Base-by-base conservation (phyloP, 2,797 vertebrate species). In the Helarctos malayanus region DNA sequence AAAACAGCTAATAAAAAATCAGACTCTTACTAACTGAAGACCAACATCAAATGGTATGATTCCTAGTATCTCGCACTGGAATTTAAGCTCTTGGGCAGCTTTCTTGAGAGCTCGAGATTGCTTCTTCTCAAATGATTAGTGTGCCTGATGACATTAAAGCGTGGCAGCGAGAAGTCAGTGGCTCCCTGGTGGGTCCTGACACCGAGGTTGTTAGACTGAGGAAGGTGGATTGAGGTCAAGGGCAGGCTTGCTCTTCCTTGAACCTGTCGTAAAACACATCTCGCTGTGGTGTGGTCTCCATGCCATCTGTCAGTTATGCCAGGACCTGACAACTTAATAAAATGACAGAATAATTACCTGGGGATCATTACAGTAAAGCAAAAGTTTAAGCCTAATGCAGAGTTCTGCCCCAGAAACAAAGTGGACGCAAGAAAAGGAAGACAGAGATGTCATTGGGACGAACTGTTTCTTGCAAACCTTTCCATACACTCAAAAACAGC, bases 81-180 rank as follows among this genome's bases (percentile, higher is more conserved):
- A 83, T 75, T 75, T 94, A 82, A 94, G 41, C 49, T 59, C 25
- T 47, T n/a, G 47, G 59, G 49, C 52, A 83, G 32, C 27, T 97
- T 94, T 86, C 59, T 41, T 47, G 38, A 91, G 29, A 86, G 2
- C 9, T 14, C 54, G 19, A 61, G 7, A 47, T 32, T 80, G n/a
- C 41, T 83, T 86, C 47, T 92, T 68, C 69, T 75, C 19, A n/a
- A 95, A 25, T 56, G 82, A 13, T 79, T 45, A 57, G 15, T 68
- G 35, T 87, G 52, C 38, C 52, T 71, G 52, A 82, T 87, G 71
- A 76, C 16, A 59, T 52, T 61, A 45, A 59, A 73, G 13, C 59
- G n/a, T 91, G 89, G 56, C n/a, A 69, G 4, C 54, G 13, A 19
- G 23, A 91, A 95, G 29, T 90, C 52, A 73, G 47, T 84, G 52